Conservation (phyloP, 2,888 invertebrate genomes). For the Scotopteryx bipunctaria region DNA sequence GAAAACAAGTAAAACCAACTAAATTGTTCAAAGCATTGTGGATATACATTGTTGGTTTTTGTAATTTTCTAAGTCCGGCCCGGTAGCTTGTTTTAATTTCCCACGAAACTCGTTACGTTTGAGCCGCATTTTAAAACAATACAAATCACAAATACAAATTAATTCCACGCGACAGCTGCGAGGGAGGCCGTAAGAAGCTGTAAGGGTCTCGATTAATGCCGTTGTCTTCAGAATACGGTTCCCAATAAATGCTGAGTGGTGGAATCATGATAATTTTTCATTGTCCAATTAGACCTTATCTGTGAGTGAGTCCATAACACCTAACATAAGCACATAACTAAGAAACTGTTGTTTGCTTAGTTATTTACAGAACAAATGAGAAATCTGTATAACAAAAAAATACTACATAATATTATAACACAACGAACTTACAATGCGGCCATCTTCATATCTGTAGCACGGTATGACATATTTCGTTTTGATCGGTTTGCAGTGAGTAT, state of each 20-base stretch:
- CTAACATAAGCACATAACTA: no score
- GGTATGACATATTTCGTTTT: constrained; percentile 75
- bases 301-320: no score
- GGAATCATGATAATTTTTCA: background rate
- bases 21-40: constrained; percentile 21
- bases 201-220: constrained; percentile 13
- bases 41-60: constrained; percentile 19
- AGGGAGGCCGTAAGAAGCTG: background rate
- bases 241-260: background rate
- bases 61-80: constrained; percentile 7
- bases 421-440: constrained; percentile 70
- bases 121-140: constrained; percentile 10
- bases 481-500: constrained; percentile 49
- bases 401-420: no score
- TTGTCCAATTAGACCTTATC: background rate
- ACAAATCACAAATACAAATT: constrained; percentile 12
- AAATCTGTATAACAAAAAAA: no score
- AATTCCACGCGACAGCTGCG: constrained; percentile 8
- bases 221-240: constrained; percentile 44
- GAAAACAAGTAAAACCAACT: constrained; percentile 21
- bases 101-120: constrained; percentile 7
- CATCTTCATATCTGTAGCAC: constrained; percentile 77
- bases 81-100: constrained; percentile 3
- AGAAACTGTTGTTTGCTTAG: background rate
- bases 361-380: no score